These are phyloP conservation scores for Pomatorhinus ruficollis DNA, from an alignment of 2,113 vertebrate genomes.

Conservation along the genomic window DNA sequence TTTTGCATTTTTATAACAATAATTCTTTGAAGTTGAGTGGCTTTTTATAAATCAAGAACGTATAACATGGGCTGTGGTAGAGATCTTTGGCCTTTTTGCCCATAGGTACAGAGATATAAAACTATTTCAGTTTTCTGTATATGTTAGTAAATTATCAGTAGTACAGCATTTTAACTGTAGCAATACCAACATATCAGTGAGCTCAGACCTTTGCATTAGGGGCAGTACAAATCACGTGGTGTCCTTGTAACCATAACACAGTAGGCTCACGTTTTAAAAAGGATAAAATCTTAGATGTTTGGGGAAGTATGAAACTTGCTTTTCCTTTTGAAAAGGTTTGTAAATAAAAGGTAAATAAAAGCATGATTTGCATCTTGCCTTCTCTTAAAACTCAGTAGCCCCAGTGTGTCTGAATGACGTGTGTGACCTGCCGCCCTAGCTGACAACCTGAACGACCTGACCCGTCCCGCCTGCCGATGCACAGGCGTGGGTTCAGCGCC, in stretches of 20 bases:
- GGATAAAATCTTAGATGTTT: not conserved
- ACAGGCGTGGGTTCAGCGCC: not conserved
- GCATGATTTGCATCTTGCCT: not conserved
- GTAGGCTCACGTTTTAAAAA: fast-evolving
- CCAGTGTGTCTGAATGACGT: not conserved
- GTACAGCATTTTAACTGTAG: not conserved
- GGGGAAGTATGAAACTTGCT: not conserved
- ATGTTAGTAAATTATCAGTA: not conserved
- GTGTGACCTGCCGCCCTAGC: not conserved
- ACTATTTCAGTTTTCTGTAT: not conserved
- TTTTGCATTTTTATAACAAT: not conserved
- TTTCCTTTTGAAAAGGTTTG: not conserved
- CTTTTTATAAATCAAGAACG: not conserved
- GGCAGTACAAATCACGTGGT: not conserved
- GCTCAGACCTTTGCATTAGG: not conserved
- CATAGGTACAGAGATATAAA: not conserved
- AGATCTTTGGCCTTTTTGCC: not conserved
- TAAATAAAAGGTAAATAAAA: not conserved
- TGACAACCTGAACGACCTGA: fast-evolving
- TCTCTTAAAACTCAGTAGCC: not conserved
- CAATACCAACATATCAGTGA: not conserved
- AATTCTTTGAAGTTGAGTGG: not conserved
- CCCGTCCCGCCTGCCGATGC: fast-evolving
- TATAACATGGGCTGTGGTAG: not conserved
- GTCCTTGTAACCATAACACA: not conserved